A percentile compares a stretch with the other conserved stretches of the same genome.
Evolutionary conservation across 2,888 invertebrate genomes (phyloP).

Genomic region (Vesta saturnalis): DNA sequence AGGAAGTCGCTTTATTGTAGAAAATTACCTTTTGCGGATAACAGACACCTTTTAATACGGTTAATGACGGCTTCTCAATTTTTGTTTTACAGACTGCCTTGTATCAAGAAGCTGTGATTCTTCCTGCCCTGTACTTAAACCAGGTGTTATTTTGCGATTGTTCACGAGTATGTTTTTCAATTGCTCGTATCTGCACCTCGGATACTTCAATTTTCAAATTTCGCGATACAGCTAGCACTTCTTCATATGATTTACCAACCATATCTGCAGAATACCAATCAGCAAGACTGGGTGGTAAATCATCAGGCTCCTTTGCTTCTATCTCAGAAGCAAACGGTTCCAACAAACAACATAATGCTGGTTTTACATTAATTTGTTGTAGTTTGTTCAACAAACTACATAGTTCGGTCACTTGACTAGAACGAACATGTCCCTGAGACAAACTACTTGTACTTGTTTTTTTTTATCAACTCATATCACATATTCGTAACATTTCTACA

Average conservation of each 20-base stretch:
- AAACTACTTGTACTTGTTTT: not conserved
- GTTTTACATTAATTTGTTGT: not conserved
- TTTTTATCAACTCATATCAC: not conserved
- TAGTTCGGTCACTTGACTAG: not conserved
- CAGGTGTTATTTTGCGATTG: slow-evolving; percentile 15
- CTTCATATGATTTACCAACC: slow-evolving; percentile 6
- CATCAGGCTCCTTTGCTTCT: slow-evolving; percentile 3
- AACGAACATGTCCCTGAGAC: not conserved
- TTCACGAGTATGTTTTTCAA: not conserved
- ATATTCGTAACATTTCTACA: too few species aligned
- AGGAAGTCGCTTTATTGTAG: not conserved
- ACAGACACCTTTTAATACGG: slow-evolving; percentile 8
- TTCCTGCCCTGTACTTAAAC: slow-evolving; percentile 13
- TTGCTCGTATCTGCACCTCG: not conserved
- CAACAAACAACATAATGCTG: not conserved
- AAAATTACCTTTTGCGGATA: slow-evolving; percentile 9
- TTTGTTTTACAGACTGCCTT: slow-evolving; percentile 10
- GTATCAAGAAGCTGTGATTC: not conserved
- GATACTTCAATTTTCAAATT: not conserved
- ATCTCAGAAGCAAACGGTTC: slow-evolving; percentile 6
- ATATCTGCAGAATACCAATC: slow-evolving; percentile 2
- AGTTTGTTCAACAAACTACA: not conserved
- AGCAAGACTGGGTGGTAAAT: slow-evolving; percentile 6
- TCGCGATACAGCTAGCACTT: not conserved
- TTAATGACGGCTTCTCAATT: slow-evolving; percentile 6